These are phyloP conservation scores for Albula goreensis DNA, from an alignment of 2,113 vertebrate genomes.

Conservation along the genomic window DNA sequence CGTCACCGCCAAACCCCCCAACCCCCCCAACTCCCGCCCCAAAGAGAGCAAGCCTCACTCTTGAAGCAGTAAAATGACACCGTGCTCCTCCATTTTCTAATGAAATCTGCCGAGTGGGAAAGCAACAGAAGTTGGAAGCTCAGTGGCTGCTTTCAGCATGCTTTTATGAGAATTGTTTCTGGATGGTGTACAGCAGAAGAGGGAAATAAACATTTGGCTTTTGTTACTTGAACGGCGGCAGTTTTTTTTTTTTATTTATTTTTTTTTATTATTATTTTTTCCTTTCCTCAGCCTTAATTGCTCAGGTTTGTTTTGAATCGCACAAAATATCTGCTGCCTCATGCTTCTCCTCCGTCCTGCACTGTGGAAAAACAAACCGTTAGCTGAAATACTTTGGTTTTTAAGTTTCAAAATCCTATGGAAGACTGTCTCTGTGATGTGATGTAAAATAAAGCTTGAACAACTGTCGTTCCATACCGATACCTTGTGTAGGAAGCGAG, in stretches of 20 bases:
- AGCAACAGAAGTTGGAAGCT: conserved; percentile 65
- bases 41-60: conserved; percentile 59
- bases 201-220: not conserved
- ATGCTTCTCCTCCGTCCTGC: not conserved
- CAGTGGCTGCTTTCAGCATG: conserved; percentile 6
- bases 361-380: not conserved
- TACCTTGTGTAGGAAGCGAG: not conserved
- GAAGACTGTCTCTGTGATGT: not conserved
- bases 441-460: not conserved
- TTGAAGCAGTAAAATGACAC: conserved; percentile 68
- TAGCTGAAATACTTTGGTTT: not conserved
- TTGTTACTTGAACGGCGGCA: not conserved
- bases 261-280: not conserved
- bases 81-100: conserved; percentile 65
- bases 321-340: not conserved
- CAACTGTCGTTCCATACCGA: not conserved
- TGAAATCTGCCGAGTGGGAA: conserved; percentile 64
- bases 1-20: conserved; percentile 15
- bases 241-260: not conserved
- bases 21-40: not conserved
- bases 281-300: not conserved
- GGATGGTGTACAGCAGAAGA: not conserved
- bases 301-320: conserved; percentile 16
- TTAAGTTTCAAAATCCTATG: conserved; percentile 1
- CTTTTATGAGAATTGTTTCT: conserved; percentile 4